Conservation (phyloP, 2,113 vertebrate species). For the Polypterus bichir region DNA sequence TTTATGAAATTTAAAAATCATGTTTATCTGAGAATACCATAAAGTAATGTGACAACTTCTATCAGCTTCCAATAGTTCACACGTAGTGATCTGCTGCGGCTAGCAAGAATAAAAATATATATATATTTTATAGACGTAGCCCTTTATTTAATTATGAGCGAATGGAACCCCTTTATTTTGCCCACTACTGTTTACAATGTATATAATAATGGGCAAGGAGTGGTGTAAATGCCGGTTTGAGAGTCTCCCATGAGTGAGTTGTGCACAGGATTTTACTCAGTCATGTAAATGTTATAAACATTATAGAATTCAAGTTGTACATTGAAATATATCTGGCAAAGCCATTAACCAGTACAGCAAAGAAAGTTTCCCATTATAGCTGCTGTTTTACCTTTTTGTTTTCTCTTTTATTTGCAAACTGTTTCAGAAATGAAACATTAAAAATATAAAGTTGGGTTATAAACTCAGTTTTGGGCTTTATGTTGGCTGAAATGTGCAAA, state of each 20-base stretch:
- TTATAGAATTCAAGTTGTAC: slow-evolving; percentile 32
- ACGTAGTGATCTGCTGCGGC: too few species aligned
- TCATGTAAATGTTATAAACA: slow-evolving; percentile 51
- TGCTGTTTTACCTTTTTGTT: slow-evolving; percentile 38
- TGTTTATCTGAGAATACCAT: too few species aligned
- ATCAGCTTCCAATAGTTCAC: too few species aligned
- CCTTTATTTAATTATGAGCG: too few species aligned
- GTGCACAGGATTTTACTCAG: slow-evolving; percentile 46
- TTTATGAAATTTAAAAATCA: too few species aligned
- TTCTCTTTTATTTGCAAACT: slow-evolving; percentile 42
- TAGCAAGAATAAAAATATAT: too few species aligned
- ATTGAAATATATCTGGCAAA: slow-evolving; percentile 45
- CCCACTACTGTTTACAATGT: slow-evolving; percentile 86
- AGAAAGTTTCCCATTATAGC: slow-evolving; percentile 30
- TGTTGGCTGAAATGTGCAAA: slow-evolving; percentile 45
- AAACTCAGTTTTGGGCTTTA: slow-evolving; percentile 42
- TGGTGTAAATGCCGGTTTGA: slow-evolving; percentile 48
- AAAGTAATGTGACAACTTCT: too few species aligned
- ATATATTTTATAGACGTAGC: too few species aligned
- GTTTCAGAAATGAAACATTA: slow-evolving; percentile 58
- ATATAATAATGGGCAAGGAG: slow-evolving; percentile 64
- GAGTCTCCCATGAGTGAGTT: slow-evolving; percentile 49
- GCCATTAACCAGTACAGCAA: slow-evolving; percentile 47
- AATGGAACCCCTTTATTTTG: slow-evolving; percentile 23
- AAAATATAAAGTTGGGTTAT: slow-evolving; percentile 43